These are phyloP conservation scores for Lingula anatina DNA, from an alignment of 2,888 invertebrate species.

Conservation along the genomic window DNA sequence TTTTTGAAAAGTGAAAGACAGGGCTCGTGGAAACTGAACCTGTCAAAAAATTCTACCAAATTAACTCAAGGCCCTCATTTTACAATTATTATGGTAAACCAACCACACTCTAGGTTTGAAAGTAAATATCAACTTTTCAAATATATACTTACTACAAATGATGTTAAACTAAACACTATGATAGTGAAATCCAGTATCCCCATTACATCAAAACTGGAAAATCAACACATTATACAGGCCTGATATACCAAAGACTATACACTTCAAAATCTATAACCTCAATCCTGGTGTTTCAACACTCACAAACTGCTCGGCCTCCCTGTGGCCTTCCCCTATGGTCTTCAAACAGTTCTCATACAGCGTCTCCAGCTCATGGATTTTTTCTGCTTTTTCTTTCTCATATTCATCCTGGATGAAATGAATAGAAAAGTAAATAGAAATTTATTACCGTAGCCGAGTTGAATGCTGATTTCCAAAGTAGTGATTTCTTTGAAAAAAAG, in stretches of 20 bases:
- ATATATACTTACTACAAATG: too few relatives aligned
- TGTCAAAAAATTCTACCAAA: too few relatives aligned
- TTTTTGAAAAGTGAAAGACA: too few relatives aligned
- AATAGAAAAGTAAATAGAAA: slow-evolving; percentile 1
- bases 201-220: too few relatives aligned
- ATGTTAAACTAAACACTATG: too few relatives aligned
- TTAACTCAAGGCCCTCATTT: too few relatives aligned
- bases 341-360: slow-evolving; percentile 35
- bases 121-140: too few relatives aligned
- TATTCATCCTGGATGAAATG: slow-evolving; percentile 34
- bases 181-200: too few relatives aligned
- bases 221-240: not conserved
- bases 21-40: too few relatives aligned
- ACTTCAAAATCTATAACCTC: not conserved
- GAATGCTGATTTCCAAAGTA: not conserved
- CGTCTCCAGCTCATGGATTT: slow-evolving; percentile 28
- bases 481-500: not conserved
- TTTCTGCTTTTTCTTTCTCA: slow-evolving; percentile 36
- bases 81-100: too few relatives aligned
- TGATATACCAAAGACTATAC: not conserved
- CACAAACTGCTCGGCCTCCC: slow-evolving; percentile 28
- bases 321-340: slow-evolving; percentile 35
- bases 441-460: not conserved
- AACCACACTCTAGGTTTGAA: too few relatives aligned
- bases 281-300: slow-evolving; percentile 1